phyloP scores from a whole-genome alignment of 2,888 invertebrate species.

The Aspidapion aeneum region DNA sequence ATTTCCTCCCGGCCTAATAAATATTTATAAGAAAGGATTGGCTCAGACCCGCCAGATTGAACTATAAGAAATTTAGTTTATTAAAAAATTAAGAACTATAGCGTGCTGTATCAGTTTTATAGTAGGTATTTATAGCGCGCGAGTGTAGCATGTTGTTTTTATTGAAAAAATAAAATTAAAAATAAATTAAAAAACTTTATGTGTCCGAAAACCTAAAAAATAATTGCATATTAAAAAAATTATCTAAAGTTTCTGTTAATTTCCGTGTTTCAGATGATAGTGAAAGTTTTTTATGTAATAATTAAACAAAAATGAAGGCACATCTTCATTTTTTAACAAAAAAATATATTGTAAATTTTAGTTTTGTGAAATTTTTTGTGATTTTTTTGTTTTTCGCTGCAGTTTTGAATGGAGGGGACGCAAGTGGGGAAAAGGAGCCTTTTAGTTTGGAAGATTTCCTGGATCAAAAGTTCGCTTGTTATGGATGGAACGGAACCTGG shows the following conservation, averaged over 20 bases:
- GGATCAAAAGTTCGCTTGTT: constrained; percentile 31
- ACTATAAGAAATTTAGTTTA: background rate
- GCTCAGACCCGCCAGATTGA: background rate
- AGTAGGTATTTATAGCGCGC: too few relatives aligned
- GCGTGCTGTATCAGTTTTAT: too few relatives aligned
- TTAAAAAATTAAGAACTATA: background rate
- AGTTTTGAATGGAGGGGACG: background rate
- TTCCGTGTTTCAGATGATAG: too few relatives aligned
- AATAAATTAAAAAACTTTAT: background rate
- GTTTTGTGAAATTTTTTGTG: background rate
- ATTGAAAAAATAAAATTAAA: background rate
- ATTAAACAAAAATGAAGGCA: background rate
- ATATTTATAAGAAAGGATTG: background rate
- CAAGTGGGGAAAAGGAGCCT: constrained; percentile 25
- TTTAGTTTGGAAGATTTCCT: constrained; percentile 39
- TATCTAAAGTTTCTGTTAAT: too few relatives aligned
- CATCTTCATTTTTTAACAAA: too few relatives aligned
- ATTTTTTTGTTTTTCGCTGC: background rate
- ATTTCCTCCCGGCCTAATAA: background rate
- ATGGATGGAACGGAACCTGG: constrained; percentile 56
- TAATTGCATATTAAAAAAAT: too few relatives aligned
- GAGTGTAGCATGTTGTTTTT: too few relatives aligned
- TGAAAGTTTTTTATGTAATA: background rate
- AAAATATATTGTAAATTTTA: too few relatives aligned
- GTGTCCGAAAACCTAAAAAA: too few relatives aligned